Conservation (phyloP, 2,797 vertebrate species). For the Alauda arvensis region DNA sequence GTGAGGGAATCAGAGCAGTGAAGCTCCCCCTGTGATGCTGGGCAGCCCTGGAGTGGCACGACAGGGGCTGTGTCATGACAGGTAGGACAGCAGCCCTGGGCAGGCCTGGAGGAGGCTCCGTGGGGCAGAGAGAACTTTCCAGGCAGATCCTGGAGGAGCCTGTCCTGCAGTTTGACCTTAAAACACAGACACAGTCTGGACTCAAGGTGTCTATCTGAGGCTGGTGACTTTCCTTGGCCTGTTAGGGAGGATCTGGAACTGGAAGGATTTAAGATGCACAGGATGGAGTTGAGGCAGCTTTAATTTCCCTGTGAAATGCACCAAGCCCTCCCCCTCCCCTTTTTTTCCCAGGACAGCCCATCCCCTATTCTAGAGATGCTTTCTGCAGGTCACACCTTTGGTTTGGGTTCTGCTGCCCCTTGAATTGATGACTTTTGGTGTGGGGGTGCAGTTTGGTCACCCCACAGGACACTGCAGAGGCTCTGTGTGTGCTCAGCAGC, state of each 20-base stretch:
- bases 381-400: not conserved
- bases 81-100: not conserved
- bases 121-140: not conserved
- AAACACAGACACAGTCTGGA: not conserved
- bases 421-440: not conserved
- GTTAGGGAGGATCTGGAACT: not conserved
- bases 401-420: not conserved
- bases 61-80: accelerated
- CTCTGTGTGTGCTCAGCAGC: not conserved
- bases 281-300: not conserved
- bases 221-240: not conserved
- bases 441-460: not conserved
- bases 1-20: no score
- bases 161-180: not conserved
- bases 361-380: not conserved
- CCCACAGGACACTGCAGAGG: not conserved
- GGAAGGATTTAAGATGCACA: not conserved
- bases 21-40: not conserved
- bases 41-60: not conserved
- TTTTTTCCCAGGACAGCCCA: not conserved
- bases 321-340: no score
- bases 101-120: not conserved
- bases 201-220: not conserved
- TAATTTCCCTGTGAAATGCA: not conserved
- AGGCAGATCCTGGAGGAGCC: not conserved